Percentiles rank a stretch among this genome's conserved stretches.
phyloP scores from a whole-genome alignment of 2,797 vertebrate species.

The Babyrousa celebensis region DNA sequence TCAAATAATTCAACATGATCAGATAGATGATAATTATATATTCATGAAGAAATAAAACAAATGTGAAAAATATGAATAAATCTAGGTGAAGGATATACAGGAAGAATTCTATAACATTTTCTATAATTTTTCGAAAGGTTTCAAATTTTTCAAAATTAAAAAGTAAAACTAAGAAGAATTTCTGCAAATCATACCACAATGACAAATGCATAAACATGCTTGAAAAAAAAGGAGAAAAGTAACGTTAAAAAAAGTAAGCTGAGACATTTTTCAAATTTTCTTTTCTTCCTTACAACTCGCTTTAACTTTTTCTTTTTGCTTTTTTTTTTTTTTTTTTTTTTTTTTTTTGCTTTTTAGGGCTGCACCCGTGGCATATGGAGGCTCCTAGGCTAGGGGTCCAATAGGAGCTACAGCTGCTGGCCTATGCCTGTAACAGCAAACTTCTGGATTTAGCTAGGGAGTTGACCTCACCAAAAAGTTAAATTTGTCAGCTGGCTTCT shows the following conservation, averaged over 20 bases:
- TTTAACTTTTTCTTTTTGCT: neutral
- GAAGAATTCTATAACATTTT: neutral
- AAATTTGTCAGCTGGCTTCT: neutral
- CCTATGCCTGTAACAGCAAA: neutral
- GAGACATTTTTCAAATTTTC: constrained; percentile 23
- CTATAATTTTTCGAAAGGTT: constrained; percentile 9
- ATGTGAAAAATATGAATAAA: constrained; percentile 12
- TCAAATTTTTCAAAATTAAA: constrained; percentile 62
- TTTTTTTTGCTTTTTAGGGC: no score
- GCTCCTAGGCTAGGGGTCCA: no score
- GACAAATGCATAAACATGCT: constrained; percentile 2
- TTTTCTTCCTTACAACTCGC: neutral
- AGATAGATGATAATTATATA: neutral
- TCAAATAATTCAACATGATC: constrained; percentile 53
- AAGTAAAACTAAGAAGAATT: neutral
- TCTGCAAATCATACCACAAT: constrained; percentile 35
- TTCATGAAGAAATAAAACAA: constrained; percentile 41
- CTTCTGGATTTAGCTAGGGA: neutral
- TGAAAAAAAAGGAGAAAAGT: constrained; percentile 29
- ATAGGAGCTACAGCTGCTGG: no score
- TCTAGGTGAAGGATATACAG: neutral
- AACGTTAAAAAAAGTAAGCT: neutral
- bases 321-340: neutral
- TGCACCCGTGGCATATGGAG: no score
- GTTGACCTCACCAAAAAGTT: neutral